phyloP scores from a whole-genome alignment of 2,888 invertebrate species.

The Heliconius sara region DNA sequence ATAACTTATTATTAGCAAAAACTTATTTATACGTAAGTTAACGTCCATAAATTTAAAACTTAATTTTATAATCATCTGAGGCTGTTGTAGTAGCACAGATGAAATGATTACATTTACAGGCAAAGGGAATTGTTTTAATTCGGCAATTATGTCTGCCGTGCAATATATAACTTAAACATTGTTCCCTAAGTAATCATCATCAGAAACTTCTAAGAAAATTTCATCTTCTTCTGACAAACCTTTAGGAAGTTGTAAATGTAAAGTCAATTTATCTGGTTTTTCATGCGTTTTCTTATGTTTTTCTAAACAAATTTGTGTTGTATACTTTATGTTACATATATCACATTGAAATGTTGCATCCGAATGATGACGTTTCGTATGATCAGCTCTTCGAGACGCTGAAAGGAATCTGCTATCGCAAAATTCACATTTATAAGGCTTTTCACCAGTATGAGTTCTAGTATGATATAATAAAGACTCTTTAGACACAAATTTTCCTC shows the following conservation, averaged over 20 bases:
- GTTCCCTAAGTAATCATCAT: slow-evolving; percentile 47
- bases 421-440: slow-evolving; percentile 67
- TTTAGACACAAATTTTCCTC: slow-evolving; percentile 69
- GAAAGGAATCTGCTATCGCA: slow-evolving; percentile 68
- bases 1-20: neutral
- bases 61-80: neutral
- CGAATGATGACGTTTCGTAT: slow-evolving; percentile 64
- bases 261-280: slow-evolving; percentile 18
- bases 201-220: slow-evolving; percentile 42
- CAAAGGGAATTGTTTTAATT: too few species aligned
- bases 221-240: slow-evolving; percentile 35
- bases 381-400: slow-evolving; percentile 67
- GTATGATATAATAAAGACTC: slow-evolving; percentile 74
- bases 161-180: neutral
- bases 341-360: slow-evolving; percentile 60
- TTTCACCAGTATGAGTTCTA: slow-evolving; percentile 73
- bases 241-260: slow-evolving; percentile 26
- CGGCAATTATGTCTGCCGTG: too few species aligned
- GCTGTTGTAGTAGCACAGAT: too few species aligned
- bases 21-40: too few species aligned
- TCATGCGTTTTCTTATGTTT: slow-evolving; percentile 58
- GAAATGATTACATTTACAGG: too few species aligned
- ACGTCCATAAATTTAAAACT: too few species aligned
- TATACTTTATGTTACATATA: slow-evolving; percentile 64
- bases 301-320: slow-evolving; percentile 56